A percentile compares a stretch with the other conserved stretches of the same genome.
phyloP scores from a whole-genome alignment of 2,888 invertebrate genomes.

The Cetonia aurata region DNA sequence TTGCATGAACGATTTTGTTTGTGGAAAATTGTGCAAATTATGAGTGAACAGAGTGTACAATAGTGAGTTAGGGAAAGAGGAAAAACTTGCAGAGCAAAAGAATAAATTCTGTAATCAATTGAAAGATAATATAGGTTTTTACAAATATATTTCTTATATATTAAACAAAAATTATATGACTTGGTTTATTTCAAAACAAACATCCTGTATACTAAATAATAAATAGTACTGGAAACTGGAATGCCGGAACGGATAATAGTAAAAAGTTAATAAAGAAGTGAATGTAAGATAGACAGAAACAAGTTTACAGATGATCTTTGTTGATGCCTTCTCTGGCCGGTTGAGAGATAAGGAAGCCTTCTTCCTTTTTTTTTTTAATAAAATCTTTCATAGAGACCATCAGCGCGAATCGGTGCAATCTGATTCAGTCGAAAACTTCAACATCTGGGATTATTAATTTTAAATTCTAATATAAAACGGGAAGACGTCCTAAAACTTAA shows the following conservation, averaged over 20 bases:
- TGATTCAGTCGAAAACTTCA: background rate
- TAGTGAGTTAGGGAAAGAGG: too few relatives aligned
- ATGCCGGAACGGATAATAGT: slow-evolving; percentile 11
- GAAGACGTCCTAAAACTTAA: slow-evolving; percentile 1
- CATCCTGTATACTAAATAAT: slow-evolving; percentile 2
- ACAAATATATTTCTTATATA: too few relatives aligned
- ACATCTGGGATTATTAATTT: slow-evolving; percentile 27
- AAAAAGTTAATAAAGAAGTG: background rate
- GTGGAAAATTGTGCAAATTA: too few relatives aligned
- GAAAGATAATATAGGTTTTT: too few relatives aligned
- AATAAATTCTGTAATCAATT: too few relatives aligned
- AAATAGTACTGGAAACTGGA: slow-evolving; percentile 12
- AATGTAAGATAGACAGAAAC: slow-evolving; percentile 23
- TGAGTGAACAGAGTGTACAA: too few relatives aligned
- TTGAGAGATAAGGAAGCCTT: slow-evolving; percentile 8
- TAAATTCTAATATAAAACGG: slow-evolving; percentile 19
- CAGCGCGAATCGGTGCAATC: background rate
- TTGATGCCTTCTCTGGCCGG: background rate
- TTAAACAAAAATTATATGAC: background rate
- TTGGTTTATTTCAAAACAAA: slow-evolving; percentile 9
- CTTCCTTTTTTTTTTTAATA: slow-evolving; percentile 16
- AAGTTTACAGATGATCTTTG: slow-evolving; percentile 23
- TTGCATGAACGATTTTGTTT: too few relatives aligned
- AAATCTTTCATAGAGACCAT: slow-evolving; percentile 27
- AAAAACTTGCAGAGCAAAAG: too few relatives aligned